phyloP scores from a whole-genome alignment of 1,140 invertebrate genomes.

The Lethrus apterus region DNA sequence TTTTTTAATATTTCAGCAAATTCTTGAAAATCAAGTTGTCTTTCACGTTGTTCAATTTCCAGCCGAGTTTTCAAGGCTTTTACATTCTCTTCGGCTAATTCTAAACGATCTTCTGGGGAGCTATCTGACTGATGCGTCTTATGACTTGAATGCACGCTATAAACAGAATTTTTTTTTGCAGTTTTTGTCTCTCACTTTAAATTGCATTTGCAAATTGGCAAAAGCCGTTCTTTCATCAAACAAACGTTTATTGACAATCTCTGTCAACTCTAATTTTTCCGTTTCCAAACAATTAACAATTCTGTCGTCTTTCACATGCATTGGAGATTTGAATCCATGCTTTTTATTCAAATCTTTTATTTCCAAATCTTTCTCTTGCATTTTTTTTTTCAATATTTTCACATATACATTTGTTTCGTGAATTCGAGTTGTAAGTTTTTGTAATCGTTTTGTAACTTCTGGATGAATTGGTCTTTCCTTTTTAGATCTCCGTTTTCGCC shows the following conservation, averaged over 20 bases:
- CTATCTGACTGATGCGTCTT: not conserved
- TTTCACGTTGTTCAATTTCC: constrained; percentile 31
- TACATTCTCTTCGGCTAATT: constrained; percentile 36
- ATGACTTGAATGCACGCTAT: not conserved
- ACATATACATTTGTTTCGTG: too few relatives aligned
- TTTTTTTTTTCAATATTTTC: too few relatives aligned
- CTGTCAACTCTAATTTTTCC: constrained; percentile 45
- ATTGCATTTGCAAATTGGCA: constrained; percentile 24
- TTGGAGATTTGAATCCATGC: too few relatives aligned
- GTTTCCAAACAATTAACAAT: too few relatives aligned
- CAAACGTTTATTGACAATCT: constrained; percentile 44
- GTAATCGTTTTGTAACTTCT: constrained; percentile 21
- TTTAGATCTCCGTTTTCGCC: constrained; percentile 17
- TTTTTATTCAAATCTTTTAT: not conserved
- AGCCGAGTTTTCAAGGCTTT: constrained; percentile 33
- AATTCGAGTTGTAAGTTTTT: constrained; percentile 17
- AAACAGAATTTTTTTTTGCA: constrained; percentile 16
- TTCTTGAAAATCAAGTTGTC: constrained; percentile 33
- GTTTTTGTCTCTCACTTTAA: constrained; percentile 28
- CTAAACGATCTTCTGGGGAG: constrained; percentile 26
- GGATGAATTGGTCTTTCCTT: constrained; percentile 19
- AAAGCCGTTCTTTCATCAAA: constrained; percentile 43
- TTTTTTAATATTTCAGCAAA: constrained; percentile 32
- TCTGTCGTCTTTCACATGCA: too few relatives aligned
- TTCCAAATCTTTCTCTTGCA: constrained; percentile 9